These are phyloP conservation scores for Eumacrocentrus americanus DNA, from an alignment of 2,888 invertebrate genomes.

Conservation along the genomic window DNA sequence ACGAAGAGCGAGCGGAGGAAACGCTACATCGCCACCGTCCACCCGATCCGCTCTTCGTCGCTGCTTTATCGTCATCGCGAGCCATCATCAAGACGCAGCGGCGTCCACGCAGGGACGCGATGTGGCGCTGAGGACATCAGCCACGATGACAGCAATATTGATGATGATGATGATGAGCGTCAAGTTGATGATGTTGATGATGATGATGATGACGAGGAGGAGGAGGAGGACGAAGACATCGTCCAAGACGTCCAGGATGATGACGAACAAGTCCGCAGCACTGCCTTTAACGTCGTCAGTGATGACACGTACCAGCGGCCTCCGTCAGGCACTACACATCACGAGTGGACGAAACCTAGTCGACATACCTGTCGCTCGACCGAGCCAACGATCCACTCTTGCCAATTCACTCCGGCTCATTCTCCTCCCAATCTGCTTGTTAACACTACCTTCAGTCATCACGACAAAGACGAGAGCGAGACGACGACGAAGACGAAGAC, in stretches of 20 bases:
- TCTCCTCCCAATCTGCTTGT: not conserved
- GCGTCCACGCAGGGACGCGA: too few relatives aligned
- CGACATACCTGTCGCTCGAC: not conserved
- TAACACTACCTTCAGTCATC: not conserved
- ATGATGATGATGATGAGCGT: slow-evolving; percentile 7
- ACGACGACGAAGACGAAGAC: slow-evolving; percentile 29
- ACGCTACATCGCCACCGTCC: slow-evolving; percentile 11
- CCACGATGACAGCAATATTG: slow-evolving; percentile 12
- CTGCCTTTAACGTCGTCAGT: not conserved
- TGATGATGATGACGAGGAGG: slow-evolving; percentile 30
- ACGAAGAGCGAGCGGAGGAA: slow-evolving; percentile 22
- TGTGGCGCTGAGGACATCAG: too few relatives aligned
- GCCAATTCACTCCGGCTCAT: not conserved
- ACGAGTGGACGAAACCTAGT: too few relatives aligned
- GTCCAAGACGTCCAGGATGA: not conserved
- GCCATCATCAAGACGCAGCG: not conserved
- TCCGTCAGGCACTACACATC: not conserved
- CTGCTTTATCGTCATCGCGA: slow-evolving; percentile 14
- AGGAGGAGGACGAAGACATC: slow-evolving; percentile 6
- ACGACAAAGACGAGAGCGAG: slow-evolving; percentile 11
- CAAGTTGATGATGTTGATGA: not conserved
- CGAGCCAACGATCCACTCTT: not conserved
- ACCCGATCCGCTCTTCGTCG: slow-evolving; percentile 21
- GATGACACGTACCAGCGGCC: not conserved
- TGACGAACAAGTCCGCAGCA: not conserved